Evolutionary conservation across 2,113 vertebrate species (phyloP).

Genomic region (Actenoides hombroni): DNA sequence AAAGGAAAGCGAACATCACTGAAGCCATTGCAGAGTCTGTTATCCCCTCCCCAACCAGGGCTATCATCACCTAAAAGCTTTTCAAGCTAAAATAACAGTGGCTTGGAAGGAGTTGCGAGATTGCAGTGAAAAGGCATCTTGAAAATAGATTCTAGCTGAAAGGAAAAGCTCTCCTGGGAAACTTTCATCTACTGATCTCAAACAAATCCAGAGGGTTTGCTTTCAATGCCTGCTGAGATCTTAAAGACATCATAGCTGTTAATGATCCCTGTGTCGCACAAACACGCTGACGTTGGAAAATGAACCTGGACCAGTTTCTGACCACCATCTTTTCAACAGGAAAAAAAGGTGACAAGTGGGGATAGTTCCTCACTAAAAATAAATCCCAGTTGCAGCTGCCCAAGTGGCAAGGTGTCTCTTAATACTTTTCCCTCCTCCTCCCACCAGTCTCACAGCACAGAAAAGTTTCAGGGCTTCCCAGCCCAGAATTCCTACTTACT

Average conservation of each 20-base stretch:
- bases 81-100: conserved; percentile 13
- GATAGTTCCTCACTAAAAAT: neutral
- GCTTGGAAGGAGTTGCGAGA: neutral
- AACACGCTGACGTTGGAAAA: neutral
- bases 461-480: neutral
- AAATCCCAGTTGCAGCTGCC: neutral
- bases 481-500: neutral
- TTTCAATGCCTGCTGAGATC: neutral
- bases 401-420: neutral
- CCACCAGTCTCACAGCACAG: neutral
- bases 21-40: neutral
- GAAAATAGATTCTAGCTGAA: conserved; percentile 24
- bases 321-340: neutral
- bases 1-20: neutral
- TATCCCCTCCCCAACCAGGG: neutral
- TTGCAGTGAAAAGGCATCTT: conserved; percentile 5
- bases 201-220: neutral
- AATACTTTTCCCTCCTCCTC: neutral
- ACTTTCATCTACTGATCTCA: neutral
- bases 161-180: neutral
- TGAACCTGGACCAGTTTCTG: neutral
- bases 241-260: neutral
- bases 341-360: too few species aligned
- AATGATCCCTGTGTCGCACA: neutral
- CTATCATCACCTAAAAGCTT: conserved; percentile 9